Percentiles rank a stretch among this genome's conserved stretches.
Evolutionary conservation across 2,888 invertebrate species (phyloP).

Genomic region (Prosopocoilus inquinatus): DNA sequence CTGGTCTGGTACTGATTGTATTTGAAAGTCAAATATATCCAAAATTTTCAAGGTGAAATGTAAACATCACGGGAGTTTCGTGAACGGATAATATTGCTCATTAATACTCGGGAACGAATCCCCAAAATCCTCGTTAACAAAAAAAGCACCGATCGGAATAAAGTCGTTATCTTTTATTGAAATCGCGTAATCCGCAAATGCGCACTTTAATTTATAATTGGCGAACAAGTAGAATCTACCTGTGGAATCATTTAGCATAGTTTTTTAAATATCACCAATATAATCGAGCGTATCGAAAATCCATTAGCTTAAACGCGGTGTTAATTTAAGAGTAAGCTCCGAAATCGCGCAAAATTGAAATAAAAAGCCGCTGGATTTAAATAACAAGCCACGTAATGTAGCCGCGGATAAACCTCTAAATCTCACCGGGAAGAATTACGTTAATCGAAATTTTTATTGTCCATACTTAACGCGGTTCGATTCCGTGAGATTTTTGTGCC

Average conservation of each 20-base stretch:
- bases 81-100: too few species aligned
- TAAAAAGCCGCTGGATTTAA: conserved; percentile 48
- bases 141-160: too few species aligned
- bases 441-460: conserved; percentile 26
- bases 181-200: not conserved
- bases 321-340: conserved; percentile 48
- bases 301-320: conserved; percentile 48
- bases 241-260: conserved; percentile 6
- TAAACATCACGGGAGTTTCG: too few species aligned
- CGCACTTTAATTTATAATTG: conserved; percentile 4
- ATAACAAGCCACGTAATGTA: conserved; percentile 44
- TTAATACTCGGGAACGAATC: too few species aligned
- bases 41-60: too few species aligned
- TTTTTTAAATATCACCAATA: conserved; percentile 19
- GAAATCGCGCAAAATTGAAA: conserved; percentile 48
- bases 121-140: too few species aligned
- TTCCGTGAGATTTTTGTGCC: not conserved
- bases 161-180: not conserved
- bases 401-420: conserved; percentile 38
- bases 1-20: too few species aligned
- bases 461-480: not conserved
- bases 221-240: conserved; percentile 2
- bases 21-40: too few species aligned
- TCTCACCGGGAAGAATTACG: conserved; percentile 33
- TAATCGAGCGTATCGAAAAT: conserved; percentile 44